Evolutionary conservation across 2,113 vertebrate species (phyloP), one percentile per base, ranked within the genome.

Genomic region (Channa argus): DNA sequence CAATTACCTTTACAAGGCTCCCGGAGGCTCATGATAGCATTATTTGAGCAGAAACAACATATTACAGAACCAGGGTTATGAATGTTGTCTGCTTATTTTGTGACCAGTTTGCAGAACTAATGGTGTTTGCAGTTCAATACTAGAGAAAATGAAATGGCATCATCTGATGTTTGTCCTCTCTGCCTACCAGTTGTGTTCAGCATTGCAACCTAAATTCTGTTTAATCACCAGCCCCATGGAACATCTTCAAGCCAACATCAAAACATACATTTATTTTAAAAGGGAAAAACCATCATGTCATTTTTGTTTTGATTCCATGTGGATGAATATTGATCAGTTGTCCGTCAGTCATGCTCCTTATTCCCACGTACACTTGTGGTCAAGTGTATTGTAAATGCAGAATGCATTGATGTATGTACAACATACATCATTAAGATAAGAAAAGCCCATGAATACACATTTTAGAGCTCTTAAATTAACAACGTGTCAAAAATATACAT

Each of bases 21-120:
- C 79, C 51, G 4, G 52, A 77, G 85, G 78, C 80, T 81, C 43
- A 12, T 39, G 63, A 75, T 80, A 15, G 79, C 63, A 55, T 84
- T 86, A 86, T 90, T 76, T 86, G 81, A 89, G 87, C 71, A 68
- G 75, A 80, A 79, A 84, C 87, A 81, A 79, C 77, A 87, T 72
- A 79, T 85, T 82, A 79, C 65, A 55, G 83, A 67, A 46, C 45
- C 1, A 0, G 62, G 80, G 85, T 86, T 83, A 75, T 65, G 63
- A 79, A 82, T 70, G 86, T 56, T 54, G 73, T 75, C 71, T 78
- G 86, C 80, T 86, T 87, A 85, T 85, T 89, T 76, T 64, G 79
- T 69, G 84, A 83, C 75, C 81, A 83, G 78, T 88, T 89, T 87
- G 80, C 72, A 86, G 81, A 88, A 82, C 88, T 88, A 89, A 91